These are phyloP conservation scores for Platycercus adscitus DNA, from an alignment of 2,113 vertebrate species.

Conservation along the genomic window DNA sequence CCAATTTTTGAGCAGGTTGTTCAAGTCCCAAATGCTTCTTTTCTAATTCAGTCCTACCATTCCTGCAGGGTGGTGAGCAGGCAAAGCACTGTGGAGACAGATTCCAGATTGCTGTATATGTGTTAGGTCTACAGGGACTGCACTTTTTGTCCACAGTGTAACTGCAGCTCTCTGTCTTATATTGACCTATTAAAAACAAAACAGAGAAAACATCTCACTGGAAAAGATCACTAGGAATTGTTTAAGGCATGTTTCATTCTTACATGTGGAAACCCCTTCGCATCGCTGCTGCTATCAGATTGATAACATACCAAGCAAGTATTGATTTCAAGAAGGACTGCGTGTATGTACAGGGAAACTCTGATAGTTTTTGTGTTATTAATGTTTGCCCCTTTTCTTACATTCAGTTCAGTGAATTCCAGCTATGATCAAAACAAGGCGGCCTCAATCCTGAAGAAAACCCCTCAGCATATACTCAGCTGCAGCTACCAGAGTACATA, in stretches of 20 bases:
- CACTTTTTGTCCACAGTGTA: constrained; percentile 38
- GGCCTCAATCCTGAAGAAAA: background rate
- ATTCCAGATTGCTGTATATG: constrained; percentile 63
- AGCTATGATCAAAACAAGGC: background rate
- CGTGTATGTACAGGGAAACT: background rate
- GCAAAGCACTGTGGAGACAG: constrained; percentile 44
- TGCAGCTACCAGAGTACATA: background rate
- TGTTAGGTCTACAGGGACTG: constrained; percentile 36
- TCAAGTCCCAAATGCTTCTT: background rate
- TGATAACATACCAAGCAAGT: background rate
- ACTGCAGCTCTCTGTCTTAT: background rate
- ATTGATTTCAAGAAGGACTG: background rate
- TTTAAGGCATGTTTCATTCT: background rate
- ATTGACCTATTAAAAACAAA: constrained; percentile 28
- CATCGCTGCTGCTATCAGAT: background rate
- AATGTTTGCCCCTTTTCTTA: background rate
- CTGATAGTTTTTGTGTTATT: background rate
- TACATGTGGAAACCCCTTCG: background rate
- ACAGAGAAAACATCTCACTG: background rate
- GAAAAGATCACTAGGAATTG: background rate
- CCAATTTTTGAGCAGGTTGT: background rate
- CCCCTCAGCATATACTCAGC: background rate
- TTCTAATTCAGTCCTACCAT: background rate
- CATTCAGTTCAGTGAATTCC: background rate
- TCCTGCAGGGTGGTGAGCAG: constrained; percentile 57